phyloP scores from a whole-genome alignment of 2,113 vertebrate genomes.

The Tor tambroides region DNA sequence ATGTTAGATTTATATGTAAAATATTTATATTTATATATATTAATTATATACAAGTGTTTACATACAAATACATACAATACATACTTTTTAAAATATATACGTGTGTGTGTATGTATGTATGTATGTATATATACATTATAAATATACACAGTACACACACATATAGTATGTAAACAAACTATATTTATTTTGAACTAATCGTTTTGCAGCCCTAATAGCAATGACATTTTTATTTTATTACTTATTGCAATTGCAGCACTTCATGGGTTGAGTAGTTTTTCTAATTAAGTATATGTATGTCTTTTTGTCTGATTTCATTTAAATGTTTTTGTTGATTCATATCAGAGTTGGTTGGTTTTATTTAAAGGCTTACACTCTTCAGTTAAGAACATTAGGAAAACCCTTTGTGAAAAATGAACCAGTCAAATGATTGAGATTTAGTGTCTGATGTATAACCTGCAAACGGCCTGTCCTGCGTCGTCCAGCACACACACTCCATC shows the following conservation, averaged over 20 bases:
- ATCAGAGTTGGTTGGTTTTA: neutral
- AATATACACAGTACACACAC: no score
- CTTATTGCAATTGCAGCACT: neutral
- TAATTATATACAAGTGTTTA: no score
- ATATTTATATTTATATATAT: no score
- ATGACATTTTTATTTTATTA: no score
- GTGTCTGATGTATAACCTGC: constrained; percentile 77
- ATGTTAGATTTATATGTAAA: no score
- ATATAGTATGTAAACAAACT: no score
- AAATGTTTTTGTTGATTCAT: neutral
- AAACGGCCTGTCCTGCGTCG: constrained; percentile 57
- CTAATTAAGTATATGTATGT: neutral
- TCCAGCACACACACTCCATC: constrained; percentile 77
- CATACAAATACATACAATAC: no score
- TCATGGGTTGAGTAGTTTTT: neutral
- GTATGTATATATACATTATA: no score
- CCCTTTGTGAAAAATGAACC: neutral
- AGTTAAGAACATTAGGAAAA: neutral
- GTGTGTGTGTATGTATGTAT: no score
- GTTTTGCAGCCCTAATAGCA: no score
- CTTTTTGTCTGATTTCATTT: neutral
- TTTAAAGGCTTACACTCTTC: neutral
- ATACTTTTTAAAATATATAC: no score
- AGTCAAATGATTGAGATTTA: neutral
- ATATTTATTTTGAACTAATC: no score